Percentiles rank a stretch among this genome's conserved stretches.
Conservation (phyloP, 2,797 vertebrate genomes). For the Rhyacichthys aspro region DNA sequence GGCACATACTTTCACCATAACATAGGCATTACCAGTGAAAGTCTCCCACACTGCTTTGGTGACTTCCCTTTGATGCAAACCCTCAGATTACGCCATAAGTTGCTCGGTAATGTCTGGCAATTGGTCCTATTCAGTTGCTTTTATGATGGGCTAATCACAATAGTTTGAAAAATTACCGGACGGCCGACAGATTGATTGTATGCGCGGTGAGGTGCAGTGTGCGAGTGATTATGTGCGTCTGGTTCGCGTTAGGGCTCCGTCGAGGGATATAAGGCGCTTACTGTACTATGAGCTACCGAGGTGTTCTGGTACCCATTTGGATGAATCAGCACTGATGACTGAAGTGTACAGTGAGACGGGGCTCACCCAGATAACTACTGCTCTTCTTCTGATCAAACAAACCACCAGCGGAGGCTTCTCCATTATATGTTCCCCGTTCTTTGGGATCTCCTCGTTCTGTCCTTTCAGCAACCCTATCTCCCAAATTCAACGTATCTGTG, state of each 20-base stretch:
- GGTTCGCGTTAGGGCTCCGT: constrained; percentile 68
- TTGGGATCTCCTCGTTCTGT: neutral
- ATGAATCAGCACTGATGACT: constrained; percentile 86
- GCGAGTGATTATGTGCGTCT: constrained; percentile 70
- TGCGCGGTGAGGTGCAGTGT: constrained; percentile 64
- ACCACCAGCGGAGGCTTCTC: constrained; percentile 68
- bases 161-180: constrained; percentile 67
- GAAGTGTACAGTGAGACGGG: constrained; percentile 60
- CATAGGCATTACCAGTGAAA: constrained; percentile 13
- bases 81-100: constrained; percentile 47
- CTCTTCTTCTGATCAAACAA: constrained; percentile 74
- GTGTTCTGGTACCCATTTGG: constrained; percentile 92
- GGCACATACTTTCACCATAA: constrained; percentile 9
- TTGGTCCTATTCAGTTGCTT: constrained; percentile 60
- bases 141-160: constrained; percentile 75
- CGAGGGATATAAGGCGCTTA: constrained; percentile 58
- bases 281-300: constrained; percentile 76
- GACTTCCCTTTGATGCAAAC: constrained; percentile 58
- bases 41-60: constrained; percentile 26
- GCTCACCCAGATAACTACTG: constrained; percentile 66
- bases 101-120: constrained; percentile 60
- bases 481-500: too few relatives aligned
- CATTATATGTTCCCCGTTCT: constrained; percentile 20
- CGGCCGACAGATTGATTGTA: constrained; percentile 70
- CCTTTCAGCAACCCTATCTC: neutral